phyloP scores from a whole-genome alignment of 2,888 invertebrate species.

The Plebejus anna region DNA sequence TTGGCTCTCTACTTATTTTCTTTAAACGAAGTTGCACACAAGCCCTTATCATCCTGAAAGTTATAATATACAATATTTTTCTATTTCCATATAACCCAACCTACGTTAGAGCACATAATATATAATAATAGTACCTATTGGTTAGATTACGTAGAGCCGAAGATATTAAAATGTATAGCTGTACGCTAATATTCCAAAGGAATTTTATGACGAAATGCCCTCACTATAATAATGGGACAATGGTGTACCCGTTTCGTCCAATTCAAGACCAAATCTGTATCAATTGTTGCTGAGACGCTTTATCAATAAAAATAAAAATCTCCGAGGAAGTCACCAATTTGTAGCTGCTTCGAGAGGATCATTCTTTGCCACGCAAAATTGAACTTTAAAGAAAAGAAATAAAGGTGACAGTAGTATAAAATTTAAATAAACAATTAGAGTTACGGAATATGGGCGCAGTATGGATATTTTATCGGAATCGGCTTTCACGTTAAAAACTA shows the following conservation, averaged over 20 bases:
- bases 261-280: conserved; percentile 69
- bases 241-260: conserved; percentile 44
- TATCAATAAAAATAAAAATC: conserved; percentile 77
- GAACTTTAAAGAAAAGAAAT: conserved; percentile 33
- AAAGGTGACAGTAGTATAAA: conserved; percentile 28
- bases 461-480: background rate
- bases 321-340: conserved; percentile 74
- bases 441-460: conserved; percentile 8
- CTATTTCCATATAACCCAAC: background rate
- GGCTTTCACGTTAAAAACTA: conserved; percentile 14
- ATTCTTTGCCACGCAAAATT: conserved; percentile 30
- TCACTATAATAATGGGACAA: conserved; percentile 40
- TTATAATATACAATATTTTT: too few species aligned
- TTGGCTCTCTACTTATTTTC: too few species aligned
- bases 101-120: background rate
- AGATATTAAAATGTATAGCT: background rate
- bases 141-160: background rate
- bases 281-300: conserved; percentile 69
- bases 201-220: conserved; percentile 28
- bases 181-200: conserved; percentile 13
- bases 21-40: too few species aligned
- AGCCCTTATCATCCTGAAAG: too few species aligned
- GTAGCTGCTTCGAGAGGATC: conserved; percentile 46
- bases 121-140: too few species aligned
- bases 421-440: conserved; percentile 23